Percentiles rank a stretch among this genome's conserved stretches.
Conservation (phyloP, 2,113 vertebrate genomes). For the Cynocephalus volans region DNA sequence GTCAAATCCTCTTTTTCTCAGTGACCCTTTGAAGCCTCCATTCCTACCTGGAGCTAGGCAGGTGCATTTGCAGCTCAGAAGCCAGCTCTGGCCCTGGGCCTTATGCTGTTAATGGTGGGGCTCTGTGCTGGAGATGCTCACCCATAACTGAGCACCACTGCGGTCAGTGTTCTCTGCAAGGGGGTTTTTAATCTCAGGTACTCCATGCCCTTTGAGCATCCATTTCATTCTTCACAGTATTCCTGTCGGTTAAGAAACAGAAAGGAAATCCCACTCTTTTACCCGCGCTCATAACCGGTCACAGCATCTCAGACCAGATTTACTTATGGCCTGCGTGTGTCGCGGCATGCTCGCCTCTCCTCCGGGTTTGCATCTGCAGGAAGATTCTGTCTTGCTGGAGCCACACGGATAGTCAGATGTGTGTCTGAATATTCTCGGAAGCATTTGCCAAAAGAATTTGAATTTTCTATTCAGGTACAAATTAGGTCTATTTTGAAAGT, state of each 20-base stretch:
- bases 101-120: neutral
- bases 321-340: fast-evolving
- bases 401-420: neutral
- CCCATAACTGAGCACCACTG: neutral
- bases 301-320: neutral
- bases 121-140: neutral
- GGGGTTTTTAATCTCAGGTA: neutral
- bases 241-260: neutral
- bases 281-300: too few relatives aligned
- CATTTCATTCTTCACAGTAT: neutral
- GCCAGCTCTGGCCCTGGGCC: neutral
- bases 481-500: neutral
- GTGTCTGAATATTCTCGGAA: neutral
- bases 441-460: neutral
- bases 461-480: neutral
- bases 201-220: neutral
- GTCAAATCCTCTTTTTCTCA: neutral
- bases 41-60: neutral
- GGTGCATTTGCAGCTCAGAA: neutral
- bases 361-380: neutral
- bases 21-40: neutral
- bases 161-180: neutral
- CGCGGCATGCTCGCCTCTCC: fast-evolving
- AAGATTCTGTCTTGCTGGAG: neutral
- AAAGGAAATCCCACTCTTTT: neutral